Percentiles rank a stretch among this genome's conserved stretches.
These are phyloP conservation scores for Hemistola chrysoprasaria DNA, from an alignment of 2,888 invertebrate species.

Conservation along the genomic window DNA sequence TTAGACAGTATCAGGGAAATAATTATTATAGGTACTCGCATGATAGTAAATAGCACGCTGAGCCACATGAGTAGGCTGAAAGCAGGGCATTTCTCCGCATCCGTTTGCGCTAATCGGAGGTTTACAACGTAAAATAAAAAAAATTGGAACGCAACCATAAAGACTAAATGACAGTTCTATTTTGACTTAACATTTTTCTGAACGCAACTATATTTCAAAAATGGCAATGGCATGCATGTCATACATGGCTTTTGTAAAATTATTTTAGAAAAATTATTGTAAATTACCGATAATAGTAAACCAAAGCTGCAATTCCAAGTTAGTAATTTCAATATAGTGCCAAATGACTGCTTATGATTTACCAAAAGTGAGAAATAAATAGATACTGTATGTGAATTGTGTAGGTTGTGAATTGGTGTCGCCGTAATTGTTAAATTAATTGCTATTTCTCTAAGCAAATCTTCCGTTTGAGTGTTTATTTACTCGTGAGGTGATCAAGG, in stretches of 20 bases:
- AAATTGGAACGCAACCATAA: conserved; percentile 49
- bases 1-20: too few relatives aligned
- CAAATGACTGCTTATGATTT: conserved; percentile 41
- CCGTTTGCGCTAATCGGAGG: too few relatives aligned
- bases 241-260: conserved; percentile 58
- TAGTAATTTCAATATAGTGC: conserved; percentile 39
- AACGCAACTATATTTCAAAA: conserved; percentile 65
- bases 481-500: conserved; percentile 32
- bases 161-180: conserved; percentile 37
- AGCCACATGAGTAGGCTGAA: too few relatives aligned
- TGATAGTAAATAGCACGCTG: too few relatives aligned
- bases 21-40: too few relatives aligned
- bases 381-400: conserved; percentile 54
- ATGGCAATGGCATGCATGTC: conserved; percentile 78
- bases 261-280: conserved; percentile 56
- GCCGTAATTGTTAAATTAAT: conserved; percentile 55
- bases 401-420: conserved; percentile 71
- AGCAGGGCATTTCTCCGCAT: too few relatives aligned
- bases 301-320: conserved; percentile 31
- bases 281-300: conserved; percentile 43
- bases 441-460: conserved; percentile 46
- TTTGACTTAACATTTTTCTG: conserved; percentile 35
- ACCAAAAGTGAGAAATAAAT: conserved; percentile 38
- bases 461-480: conserved; percentile 39
- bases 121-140: conserved; percentile 6